These are phyloP conservation scores for Rallus limicola DNA, from an alignment of 2,113 vertebrate species.

Conservation along the genomic window DNA sequence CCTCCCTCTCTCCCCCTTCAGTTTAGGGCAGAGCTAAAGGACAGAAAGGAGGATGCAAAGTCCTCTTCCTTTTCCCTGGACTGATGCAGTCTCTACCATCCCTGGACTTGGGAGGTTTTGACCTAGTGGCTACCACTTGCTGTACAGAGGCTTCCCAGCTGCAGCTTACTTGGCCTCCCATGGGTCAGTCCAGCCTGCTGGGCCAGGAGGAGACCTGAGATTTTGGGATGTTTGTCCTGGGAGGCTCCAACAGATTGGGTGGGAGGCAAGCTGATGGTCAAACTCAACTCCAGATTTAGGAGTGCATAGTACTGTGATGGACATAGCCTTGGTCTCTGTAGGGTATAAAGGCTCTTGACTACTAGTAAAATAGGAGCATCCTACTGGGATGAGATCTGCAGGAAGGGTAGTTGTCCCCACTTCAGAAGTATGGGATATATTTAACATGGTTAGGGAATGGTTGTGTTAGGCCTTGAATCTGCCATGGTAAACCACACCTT, in stretches of 20 bases:
- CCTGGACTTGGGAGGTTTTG: background rate
- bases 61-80: background rate
- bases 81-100: background rate
- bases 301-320: background rate
- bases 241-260: background rate
- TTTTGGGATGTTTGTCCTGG: background rate
- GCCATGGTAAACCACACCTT: background rate
- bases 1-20: background rate
- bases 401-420: background rate
- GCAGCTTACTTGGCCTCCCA: background rate
- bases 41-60: background rate
- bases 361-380: background rate
- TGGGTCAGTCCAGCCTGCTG: background rate
- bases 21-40: background rate
- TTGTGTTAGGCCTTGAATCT: background rate
- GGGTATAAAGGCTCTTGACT: background rate
- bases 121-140: background rate
- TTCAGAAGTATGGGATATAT: background rate
- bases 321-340: background rate
- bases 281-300: background rate
- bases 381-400: background rate
- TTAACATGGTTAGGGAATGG: background rate
- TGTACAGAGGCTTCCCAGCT: background rate
- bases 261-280: background rate
- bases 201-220: background rate